Evolutionary conservation across 2,888 invertebrate genomes (phyloP).

Genomic region (Agrotis segetum): DNA sequence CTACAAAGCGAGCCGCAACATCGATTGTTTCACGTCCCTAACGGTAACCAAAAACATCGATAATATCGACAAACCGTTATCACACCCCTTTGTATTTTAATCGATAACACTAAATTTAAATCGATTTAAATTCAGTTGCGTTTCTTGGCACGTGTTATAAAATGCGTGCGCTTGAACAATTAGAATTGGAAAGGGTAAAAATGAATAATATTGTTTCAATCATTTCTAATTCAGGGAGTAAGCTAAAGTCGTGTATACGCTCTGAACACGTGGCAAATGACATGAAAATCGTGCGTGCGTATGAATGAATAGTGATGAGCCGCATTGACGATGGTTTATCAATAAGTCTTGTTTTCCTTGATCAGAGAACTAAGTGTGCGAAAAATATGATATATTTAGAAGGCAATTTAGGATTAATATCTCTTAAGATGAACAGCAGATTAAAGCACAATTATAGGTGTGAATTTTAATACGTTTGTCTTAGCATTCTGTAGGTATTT

Average conservation of each 20-base stretch:
- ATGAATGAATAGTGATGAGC: conserved; percentile 74
- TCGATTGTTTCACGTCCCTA: conserved; percentile 54
- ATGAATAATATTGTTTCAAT: conserved; percentile 85
- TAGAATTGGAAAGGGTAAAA: conserved; percentile 87
- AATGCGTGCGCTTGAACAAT: conserved; percentile 85
- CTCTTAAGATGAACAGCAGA: not conserved
- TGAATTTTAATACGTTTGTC: too few species aligned
- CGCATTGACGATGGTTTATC: conserved; percentile 46
- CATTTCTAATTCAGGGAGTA: conserved; percentile 87
- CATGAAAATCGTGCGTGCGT: conserved; percentile 88
- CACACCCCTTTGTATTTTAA: conserved; percentile 78
- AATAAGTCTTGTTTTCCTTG: conserved; percentile 42
- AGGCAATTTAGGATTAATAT: not conserved
- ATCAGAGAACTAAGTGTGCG: not conserved
- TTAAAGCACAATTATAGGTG: too few species aligned
- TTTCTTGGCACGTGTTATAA: conserved; percentile 81
- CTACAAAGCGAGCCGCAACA: conserved; percentile 51
- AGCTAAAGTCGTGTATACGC: conserved; percentile 85
- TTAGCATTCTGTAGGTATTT: not conserved
- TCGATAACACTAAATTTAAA: conserved; percentile 76
- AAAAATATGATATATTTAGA: not conserved
- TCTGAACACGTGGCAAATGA: conserved; percentile 88
- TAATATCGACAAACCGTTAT: conserved; percentile 74
- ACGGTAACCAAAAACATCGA: conserved; percentile 69
- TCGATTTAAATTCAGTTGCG: conserved; percentile 82